A percentile compares a stretch with the other conserved stretches of the same genome.
Evolutionary conservation across 2,888 invertebrate genomes (phyloP).

Genomic region (Phalera bucephala): DNA sequence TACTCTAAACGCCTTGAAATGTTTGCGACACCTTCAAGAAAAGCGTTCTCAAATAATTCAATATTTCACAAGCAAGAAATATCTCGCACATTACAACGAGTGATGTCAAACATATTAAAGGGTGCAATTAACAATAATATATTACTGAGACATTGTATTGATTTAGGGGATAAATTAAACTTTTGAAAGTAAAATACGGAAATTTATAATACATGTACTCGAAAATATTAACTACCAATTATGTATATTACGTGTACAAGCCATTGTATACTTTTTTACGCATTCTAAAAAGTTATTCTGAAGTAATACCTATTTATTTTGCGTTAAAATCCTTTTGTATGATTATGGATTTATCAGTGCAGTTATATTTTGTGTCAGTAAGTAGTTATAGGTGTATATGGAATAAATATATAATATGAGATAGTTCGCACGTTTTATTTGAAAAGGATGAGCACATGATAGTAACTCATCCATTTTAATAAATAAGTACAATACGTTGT

Average conservation of each 20-base stretch:
- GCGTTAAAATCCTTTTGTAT: conserved; percentile 22
- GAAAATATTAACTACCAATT: conserved; percentile 29
- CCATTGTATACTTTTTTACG: conserved; percentile 34
- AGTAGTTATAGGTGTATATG: conserved; percentile 79
- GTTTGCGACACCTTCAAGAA: too few relatives aligned
- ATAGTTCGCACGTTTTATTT: conserved; percentile 29
- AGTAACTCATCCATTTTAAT: too few relatives aligned
- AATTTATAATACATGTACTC: conserved; percentile 25
- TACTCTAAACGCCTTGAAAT: not conserved
- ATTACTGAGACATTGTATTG: conserved; percentile 12
- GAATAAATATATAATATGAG: conserved; percentile 73
- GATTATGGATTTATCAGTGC: conserved; percentile 33
- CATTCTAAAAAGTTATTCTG: conserved; percentile 30
- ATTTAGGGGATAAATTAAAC: conserved; percentile 14
- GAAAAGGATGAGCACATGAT: not conserved
- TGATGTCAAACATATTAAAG: conserved; percentile 11
- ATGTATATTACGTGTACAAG: conserved; percentile 19
- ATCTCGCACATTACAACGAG: not conserved
- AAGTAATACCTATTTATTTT: conserved; percentile 35
- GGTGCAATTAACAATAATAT: conserved; percentile 28
- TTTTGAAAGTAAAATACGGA: conserved; percentile 16
- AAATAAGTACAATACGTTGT: too few relatives aligned
- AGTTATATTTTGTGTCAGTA: conserved; percentile 63
- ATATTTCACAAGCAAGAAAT: not conserved
- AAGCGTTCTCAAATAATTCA: too few relatives aligned